Evolutionary conservation across 2,888 invertebrate genomes (phyloP).

Genomic region (Prosopocoilus inquinatus): DNA sequence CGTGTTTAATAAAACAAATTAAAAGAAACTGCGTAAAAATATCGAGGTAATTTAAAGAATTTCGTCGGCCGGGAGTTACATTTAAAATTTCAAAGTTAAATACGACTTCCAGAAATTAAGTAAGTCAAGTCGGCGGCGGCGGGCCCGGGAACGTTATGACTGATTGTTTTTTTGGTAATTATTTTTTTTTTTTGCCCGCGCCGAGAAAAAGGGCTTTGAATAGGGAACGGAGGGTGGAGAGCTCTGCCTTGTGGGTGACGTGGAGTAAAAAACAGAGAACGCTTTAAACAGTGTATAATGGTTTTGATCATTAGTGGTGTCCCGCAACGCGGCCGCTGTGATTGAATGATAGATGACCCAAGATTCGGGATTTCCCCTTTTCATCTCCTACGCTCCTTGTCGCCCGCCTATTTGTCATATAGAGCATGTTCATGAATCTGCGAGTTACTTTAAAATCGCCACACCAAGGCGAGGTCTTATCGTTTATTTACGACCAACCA

Average conservation of each 20-base stretch:
- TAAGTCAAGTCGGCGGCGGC: neutral
- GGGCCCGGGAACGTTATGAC: conserved; percentile 24
- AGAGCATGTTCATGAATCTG: conserved; percentile 12
- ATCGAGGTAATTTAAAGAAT: neutral
- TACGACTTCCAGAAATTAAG: neutral
- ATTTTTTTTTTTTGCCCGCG: conserved; percentile 29
- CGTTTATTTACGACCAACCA: no score
- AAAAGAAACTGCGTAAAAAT: neutral
- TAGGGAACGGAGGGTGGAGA: conserved; percentile 27
- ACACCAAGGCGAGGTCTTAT: no score
- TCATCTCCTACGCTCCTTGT: conserved; percentile 1
- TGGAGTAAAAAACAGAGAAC: conserved; percentile 32
- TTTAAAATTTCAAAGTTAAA: neutral
- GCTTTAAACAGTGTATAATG: conserved; percentile 38
- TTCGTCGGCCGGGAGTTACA: neutral
- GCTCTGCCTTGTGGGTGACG: conserved; percentile 22
- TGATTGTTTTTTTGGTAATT: conserved; percentile 32
- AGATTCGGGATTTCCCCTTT: conserved; percentile 25
- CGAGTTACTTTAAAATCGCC: no score
- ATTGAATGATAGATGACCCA: conserved; percentile 41
- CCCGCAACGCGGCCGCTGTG: conserved; percentile 33
- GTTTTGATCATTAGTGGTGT: conserved; percentile 38
- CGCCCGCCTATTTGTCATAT: conserved; percentile 8
- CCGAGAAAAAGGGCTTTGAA: conserved; percentile 29
- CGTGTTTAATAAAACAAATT: neutral